Evolutionary conservation across 2,113 vertebrate genomes (phyloP).

Genomic region (Calyptommatus sinebrachiatus): DNA sequence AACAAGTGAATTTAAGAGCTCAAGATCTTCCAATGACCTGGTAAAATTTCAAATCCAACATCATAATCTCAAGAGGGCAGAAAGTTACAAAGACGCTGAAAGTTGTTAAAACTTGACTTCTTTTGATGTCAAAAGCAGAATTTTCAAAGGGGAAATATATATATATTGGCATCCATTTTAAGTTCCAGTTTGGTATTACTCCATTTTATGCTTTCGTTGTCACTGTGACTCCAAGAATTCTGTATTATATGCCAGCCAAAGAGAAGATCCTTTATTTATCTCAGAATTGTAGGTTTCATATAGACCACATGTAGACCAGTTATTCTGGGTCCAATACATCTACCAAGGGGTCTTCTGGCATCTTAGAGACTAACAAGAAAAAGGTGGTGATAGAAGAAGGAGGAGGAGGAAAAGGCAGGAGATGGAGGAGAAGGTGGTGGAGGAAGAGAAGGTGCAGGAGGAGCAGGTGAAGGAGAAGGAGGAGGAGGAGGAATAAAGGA

Average conservation of each 20-base stretch:
- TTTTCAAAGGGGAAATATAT: rapidly evolving
- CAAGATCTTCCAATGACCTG: rapidly evolving
- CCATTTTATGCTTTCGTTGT: not conserved
- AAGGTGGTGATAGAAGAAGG: no score
- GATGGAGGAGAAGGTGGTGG: no score
- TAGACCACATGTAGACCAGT: no score
- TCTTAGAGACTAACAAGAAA: no score
- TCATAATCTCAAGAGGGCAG: not conserved
- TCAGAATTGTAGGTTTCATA: no score
- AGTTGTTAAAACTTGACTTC: rapidly evolving
- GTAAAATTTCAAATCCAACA: not conserved
- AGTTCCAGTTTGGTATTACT: no score
- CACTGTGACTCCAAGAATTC: not conserved
- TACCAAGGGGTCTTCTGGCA: no score
- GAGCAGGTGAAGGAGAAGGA: no score
- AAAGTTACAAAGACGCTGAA: not conserved
- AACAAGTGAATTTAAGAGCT: rapidly evolving
- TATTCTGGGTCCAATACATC: no score
- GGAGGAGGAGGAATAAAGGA: no score
- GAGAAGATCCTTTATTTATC: not conserved
- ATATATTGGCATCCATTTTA: not conserved
- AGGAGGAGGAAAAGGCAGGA: no score
- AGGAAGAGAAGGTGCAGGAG: no score
- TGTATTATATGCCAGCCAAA: not conserved
- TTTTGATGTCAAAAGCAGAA: rapidly evolving